Percentiles rank a stretch among this genome's conserved stretches.
Conservation (phyloP, 2,113 vertebrate species). For the Chionomys nivalis region DNA sequence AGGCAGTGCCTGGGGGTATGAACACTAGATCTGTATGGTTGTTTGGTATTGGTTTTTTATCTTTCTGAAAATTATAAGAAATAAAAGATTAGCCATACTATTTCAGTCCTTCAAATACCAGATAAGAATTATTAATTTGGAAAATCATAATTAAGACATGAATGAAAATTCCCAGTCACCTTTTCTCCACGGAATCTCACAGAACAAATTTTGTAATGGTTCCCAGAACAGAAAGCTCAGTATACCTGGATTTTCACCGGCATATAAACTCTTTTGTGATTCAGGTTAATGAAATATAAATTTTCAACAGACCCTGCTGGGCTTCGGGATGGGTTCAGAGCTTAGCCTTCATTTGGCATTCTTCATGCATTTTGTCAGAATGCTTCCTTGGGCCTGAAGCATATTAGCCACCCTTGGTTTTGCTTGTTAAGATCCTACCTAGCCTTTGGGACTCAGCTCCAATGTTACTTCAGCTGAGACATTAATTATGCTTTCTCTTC, state of each 20-base stretch:
- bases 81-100: background rate
- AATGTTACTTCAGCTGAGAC: background rate
- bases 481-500: background rate
- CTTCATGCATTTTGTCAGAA: background rate
- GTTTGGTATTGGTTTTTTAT: background rate
- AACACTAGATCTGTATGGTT: background rate
- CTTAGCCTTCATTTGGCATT: background rate
- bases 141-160: background rate
- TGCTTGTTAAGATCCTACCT: background rate
- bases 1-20: background rate
- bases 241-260: background rate
- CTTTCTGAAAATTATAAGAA: background rate
- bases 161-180: background rate
- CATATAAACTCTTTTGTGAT: background rate
- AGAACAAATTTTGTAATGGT: background rate
- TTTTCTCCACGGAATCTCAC: background rate
- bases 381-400: background rate
- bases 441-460: background rate
- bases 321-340: background rate
- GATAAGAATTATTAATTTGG: background rate
- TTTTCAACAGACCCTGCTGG: background rate
- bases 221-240: background rate
- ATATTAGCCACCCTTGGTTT: background rate
- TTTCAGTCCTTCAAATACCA: slow-evolving; percentile 11
- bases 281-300: background rate